Evolutionary conservation across 2,888 invertebrate genomes (phyloP).

Genomic region (Melinopterus prodromus): DNA sequence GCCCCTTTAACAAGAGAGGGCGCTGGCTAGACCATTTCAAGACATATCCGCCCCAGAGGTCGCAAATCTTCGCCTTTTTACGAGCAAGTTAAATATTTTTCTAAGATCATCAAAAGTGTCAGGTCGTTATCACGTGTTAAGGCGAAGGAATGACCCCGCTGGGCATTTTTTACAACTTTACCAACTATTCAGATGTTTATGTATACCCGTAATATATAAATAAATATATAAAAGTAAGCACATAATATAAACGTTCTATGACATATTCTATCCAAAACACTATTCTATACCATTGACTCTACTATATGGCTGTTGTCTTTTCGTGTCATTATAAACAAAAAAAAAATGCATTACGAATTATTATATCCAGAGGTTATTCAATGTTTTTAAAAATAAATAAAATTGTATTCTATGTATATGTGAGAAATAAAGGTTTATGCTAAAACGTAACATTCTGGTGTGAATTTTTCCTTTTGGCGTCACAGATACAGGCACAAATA

Average conservation of each 20-base stretch:
- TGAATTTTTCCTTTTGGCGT: background rate
- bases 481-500: background rate
- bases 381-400: slow-evolving; percentile 51
- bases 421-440: slow-evolving; percentile 55
- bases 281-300: slow-evolving; percentile 39
- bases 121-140: slow-evolving; percentile 61
- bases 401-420: slow-evolving; percentile 58
- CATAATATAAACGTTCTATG: slow-evolving; percentile 23
- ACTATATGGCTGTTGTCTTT: slow-evolving; percentile 58
- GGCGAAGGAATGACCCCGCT: slow-evolving; percentile 55
- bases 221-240: slow-evolving; percentile 31
- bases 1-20: slow-evolving; percentile 39
- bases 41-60: slow-evolving; percentile 59
- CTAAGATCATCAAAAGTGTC: slow-evolving; percentile 43
- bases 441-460: slow-evolving; percentile 22
- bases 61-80: slow-evolving; percentile 57
- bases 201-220: slow-evolving; percentile 43
- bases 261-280: background rate
- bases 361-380: slow-evolving; percentile 49
- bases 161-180: slow-evolving; percentile 60
- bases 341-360: slow-evolving; percentile 51
- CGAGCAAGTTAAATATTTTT: slow-evolving; percentile 49
- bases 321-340: slow-evolving; percentile 53
- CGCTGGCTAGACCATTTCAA: slow-evolving; percentile 60
- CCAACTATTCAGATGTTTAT: slow-evolving; percentile 52